These are phyloP conservation scores for Protobothrops mucrosquamatus DNA, from an alignment of 2,113 vertebrate genomes.

Conservation along the genomic window DNA sequence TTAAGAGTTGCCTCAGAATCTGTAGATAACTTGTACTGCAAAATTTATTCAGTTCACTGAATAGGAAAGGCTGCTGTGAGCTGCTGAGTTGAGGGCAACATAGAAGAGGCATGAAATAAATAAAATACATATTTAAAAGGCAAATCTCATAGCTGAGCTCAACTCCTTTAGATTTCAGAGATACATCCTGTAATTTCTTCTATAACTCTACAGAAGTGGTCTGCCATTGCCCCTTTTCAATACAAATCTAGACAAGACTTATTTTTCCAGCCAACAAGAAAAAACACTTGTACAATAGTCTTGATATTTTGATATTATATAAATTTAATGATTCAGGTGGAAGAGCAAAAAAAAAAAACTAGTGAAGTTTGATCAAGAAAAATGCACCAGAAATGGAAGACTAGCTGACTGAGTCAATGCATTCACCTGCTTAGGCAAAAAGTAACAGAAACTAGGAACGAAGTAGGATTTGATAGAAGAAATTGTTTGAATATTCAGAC, in stretches of 20 bases:
- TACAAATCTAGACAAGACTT: not conserved
- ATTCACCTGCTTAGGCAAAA: not conserved
- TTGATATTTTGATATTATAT: not conserved
- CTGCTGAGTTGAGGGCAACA: not conserved
- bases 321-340: not conserved
- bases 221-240: not conserved
- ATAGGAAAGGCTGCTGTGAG: not conserved
- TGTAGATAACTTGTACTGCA: not conserved
- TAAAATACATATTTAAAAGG: not conserved
- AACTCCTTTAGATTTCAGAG: not conserved
- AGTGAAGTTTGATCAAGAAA: not conserved
- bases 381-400: not conserved
- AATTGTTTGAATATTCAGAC: not conserved
- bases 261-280: not conserved
- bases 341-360: not conserved
- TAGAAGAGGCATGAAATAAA: not conserved
- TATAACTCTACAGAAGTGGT: not conserved
- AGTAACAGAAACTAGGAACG: not conserved
- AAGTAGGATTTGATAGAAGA: not conserved
- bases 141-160: not conserved
- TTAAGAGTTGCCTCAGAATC: not conserved
- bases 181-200: not conserved
- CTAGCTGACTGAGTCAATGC: not conserved
- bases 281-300: not conserved
- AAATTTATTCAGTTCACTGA: not conserved